Percentiles rank a stretch among this genome's conserved stretches.
phyloP scores from a whole-genome alignment of 2,113 vertebrate species.

The Puffinus mauretanicus region DNA sequence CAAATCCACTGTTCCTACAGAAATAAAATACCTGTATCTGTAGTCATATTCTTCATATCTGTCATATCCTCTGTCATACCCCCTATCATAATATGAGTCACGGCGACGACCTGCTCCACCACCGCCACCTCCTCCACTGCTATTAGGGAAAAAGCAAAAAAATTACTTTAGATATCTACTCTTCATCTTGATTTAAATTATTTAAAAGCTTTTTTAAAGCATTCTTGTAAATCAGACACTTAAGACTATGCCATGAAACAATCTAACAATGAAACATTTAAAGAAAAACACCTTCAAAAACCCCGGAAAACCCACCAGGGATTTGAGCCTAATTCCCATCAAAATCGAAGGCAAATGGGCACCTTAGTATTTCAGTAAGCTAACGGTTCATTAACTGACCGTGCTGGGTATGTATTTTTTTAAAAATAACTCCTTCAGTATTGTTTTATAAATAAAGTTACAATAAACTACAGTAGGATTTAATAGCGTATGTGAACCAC shows the following conservation, averaged over 20 bases:
- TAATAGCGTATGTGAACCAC: not conserved
- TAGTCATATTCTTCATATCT: conserved; percentile 92
- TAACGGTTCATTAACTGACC: not conserved
- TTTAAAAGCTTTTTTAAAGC: not conserved
- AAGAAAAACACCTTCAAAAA: not conserved
- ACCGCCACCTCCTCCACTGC: conserved; percentile 76
- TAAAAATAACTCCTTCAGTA: not conserved
- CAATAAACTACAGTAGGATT: not conserved
- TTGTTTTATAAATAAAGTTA: not conserved
- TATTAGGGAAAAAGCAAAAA: not conserved
- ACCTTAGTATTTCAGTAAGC: not conserved
- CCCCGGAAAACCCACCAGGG: not conserved
- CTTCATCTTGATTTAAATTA: not conserved
- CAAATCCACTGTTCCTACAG: not conserved
- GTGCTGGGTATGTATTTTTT: not conserved
- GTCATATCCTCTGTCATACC: conserved; percentile 87
- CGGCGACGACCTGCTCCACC: conserved; percentile 81
- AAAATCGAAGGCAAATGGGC: not conserved
- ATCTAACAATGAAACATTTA: not conserved
- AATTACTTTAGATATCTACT: not conserved
- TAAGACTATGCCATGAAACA: not conserved
- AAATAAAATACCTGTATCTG: conserved; percentile 80
- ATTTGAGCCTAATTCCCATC: not conserved
- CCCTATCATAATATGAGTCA: conserved; percentile 84
- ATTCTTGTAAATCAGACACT: not conserved